Evolutionary conservation across 37 sponge, comb jelly and placozoan genomes (phyloP).

Genomic region (Chondrilla cf. caribensis): DNA sequence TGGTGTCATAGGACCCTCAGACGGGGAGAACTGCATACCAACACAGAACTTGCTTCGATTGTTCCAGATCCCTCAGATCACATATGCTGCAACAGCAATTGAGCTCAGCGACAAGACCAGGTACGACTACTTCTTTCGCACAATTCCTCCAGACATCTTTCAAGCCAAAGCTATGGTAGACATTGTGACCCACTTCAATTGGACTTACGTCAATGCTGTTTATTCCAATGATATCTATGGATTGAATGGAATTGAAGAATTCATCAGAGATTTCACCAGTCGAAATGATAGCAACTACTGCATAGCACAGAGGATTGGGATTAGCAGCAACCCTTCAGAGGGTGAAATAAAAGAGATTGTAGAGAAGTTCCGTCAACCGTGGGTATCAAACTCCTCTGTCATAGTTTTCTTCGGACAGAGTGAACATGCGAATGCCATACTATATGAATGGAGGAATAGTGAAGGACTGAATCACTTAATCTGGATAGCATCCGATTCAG

Average conservation of each 20-base stretch:
- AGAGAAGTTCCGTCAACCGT: neutral
- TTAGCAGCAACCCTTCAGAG: neutral
- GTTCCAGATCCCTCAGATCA: constrained; percentile 75
- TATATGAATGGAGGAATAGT: constrained; percentile 11
- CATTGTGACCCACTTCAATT: constrained; percentile 45
- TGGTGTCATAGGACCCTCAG: constrained; percentile 73
- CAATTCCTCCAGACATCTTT: constrained; percentile 70
- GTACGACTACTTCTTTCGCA: constrained; percentile 77
- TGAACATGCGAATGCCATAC: constrained; percentile 15
- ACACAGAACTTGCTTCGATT: constrained; percentile 63
- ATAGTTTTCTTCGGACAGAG: constrained; percentile 55
- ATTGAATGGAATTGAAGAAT: constrained; percentile 29
- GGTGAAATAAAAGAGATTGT: constrained; percentile 11
- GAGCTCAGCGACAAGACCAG: constrained; percentile 62
- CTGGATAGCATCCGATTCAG: constrained; percentile 3
- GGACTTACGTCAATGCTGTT: constrained; percentile 52
- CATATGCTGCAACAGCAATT: constrained; percentile 62
- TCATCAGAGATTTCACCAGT: constrained; percentile 2
- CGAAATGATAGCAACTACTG: constrained; percentile 8
- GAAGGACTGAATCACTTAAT: neutral
- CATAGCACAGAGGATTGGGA: neutral
- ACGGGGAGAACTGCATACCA: constrained; percentile 51
- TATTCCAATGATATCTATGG: constrained; percentile 55
- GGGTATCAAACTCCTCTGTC: constrained; percentile 46
- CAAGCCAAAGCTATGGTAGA: constrained; percentile 73